Base-by-base conservation (phyloP, 1,140 invertebrate genomes). In the Lysiphlebus fabarum region DNA sequence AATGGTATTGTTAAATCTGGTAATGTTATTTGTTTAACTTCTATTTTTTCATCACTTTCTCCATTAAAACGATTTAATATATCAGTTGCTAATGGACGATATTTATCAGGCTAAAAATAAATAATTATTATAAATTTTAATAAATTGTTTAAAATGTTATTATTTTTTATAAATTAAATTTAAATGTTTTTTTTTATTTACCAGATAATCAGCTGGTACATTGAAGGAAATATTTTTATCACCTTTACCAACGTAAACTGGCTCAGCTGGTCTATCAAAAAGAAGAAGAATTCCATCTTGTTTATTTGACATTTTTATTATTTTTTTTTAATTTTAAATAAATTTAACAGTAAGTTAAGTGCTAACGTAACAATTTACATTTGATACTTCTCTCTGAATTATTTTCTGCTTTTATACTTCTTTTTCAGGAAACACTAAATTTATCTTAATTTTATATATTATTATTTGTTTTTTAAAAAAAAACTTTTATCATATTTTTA, bases 211-310 rank as follows among this genome's bases (percentile, higher is more conserved):
- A n/a, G 81, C 60, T 2, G 87, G 87, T 17, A 89, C 73, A 56
- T 86, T 81, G 64, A 89, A 86, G 0, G 79, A 78, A 2, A 81
- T 73, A 50, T 81, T 82, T 37, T 84, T 78, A 11, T 83, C 70
- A 42, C 85, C 85, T 73, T 89, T 89, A 1, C 82, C 80, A 12
- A 86, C 82, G 66, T 87, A 87, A 6, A 85, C 76, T 2, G 89
- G 89, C 72, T 92, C 90, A 14, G 82, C 79, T 6, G 90, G 89
- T 8, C 89, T 84, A 71, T 91, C 88, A 74, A 90, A 90, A 40
- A 91, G 81, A 59, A 86, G 79, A 48, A 83, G 72, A 47, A 85
- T 66, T 54, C 64, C 62, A 17, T 53, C 71, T 53, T 71, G 58
- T 34, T 14, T 51, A 4, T 37, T 7, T 9, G 61, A 34, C 68